phyloP scores from a whole-genome alignment of 2,797 vertebrate genomes.

The Amazona finschi region DNA sequence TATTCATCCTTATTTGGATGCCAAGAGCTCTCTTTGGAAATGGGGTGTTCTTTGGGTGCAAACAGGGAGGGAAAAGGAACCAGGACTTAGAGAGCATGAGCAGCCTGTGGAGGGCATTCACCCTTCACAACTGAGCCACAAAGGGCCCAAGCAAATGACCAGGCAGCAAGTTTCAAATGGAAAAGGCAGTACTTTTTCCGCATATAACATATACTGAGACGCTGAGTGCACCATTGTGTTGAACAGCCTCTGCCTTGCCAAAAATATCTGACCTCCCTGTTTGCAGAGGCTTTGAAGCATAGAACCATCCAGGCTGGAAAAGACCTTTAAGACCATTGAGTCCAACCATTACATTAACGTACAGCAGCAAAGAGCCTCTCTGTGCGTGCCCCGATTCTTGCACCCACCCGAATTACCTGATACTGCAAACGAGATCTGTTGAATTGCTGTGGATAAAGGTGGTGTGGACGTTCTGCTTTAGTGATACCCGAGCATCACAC shows the following conservation, averaged over 20 bases:
- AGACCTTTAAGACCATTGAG: not conserved
- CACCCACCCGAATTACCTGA: fast-evolving
- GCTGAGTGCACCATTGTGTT: fast-evolving
- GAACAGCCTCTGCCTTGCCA: not conserved
- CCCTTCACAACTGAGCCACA: fast-evolving
- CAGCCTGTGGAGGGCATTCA: not conserved
- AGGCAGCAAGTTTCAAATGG: not conserved
- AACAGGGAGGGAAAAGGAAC: not conserved
- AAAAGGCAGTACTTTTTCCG: not conserved
- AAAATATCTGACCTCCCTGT: not conserved
- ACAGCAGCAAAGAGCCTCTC: not conserved
- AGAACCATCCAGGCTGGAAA: not conserved
- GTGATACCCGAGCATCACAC: fast-evolving
- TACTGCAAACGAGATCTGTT: fast-evolving
- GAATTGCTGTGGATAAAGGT: fast-evolving
- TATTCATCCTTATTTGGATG: not conserved
- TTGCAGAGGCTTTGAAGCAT: not conserved
- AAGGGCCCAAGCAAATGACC: no score
- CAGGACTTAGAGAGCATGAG: fast-evolving
- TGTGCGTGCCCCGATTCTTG: fast-evolving
- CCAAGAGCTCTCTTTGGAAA: not conserved
- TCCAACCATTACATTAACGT: fast-evolving
- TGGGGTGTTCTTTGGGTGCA: fast-evolving
- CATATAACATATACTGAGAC: fast-evolving
- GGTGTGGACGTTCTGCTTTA: fast-evolving